Base-by-base conservation (phyloP, 2,888 invertebrate species). In the Leptogaster cylindrica region DNA sequence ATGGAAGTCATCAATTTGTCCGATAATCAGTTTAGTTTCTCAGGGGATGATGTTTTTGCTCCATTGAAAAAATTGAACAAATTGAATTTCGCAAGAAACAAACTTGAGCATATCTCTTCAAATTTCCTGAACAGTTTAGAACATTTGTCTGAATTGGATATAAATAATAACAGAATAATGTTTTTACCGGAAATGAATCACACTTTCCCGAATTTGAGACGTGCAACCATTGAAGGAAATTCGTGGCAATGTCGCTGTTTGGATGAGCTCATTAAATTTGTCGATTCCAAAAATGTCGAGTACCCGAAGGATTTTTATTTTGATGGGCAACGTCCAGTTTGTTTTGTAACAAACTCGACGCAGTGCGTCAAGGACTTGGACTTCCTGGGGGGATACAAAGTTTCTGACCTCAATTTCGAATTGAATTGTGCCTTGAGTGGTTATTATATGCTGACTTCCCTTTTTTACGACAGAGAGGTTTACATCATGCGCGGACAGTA, bases 121-220 rank as follows among this genome's bases (percentile, higher is more conserved):
- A 72, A 75, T 1, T 4, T 66, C n/a, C 6, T 68, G 4, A 41
- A 68, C 6, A 28, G 31, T 25, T 10, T 69, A 2, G 16, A 20
- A 2, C 2, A 7, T 7, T 7, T 69, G 12, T 12, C 58, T 0
- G 79, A 80, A 20, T 70, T 80, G 6, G 70, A 77, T 1, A 70
- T 80, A 10, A 78, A 79, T 63, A 75, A 78, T 64, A 80, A 80
- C 66, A 75, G 74, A 58, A 67, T 80, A 2, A 75, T 78, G 2
- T 80, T 76, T 69, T 67, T 80, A 8, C 74, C 78, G 2, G 71
- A 75, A 48, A 69, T 72, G 0, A 76, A 76, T 63, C 73, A 71
- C 0, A 73, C 73, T 2, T 76, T 79, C 63, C 69, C 72, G 0
- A 67, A 70, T 1, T 66, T 80, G 0, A 69, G 67, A 7, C 76